Base-by-base conservation (phyloP, 1,140 invertebrate species). In the Aplysia californica region DNA sequence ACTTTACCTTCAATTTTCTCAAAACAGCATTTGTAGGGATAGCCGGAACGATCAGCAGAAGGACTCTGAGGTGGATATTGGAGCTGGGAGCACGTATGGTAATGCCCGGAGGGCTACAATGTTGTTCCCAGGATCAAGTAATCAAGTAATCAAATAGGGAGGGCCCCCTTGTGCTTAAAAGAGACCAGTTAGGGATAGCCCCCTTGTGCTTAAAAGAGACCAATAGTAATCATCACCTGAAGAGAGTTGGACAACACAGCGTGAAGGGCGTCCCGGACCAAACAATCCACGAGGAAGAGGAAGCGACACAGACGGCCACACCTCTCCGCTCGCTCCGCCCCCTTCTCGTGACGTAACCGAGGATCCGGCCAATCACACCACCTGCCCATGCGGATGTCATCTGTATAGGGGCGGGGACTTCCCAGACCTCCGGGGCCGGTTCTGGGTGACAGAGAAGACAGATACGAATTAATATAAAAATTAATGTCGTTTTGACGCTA, bases 341-440 rank as follows among this genome's bases (percentile, higher is more conserved):
- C 68, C 26, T 56, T 2, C 3, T 70, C 41, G 15, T 56, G 10
- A 20, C 10, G 15, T 33, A 21, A 26, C 21, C 4, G 1, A 4
- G 3, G 1, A 4, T 61, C 66, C 21, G 20, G 59, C 35, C 58
- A 21, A 18, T 1, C 44, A 33, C 38, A 20, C 70, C 70, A 72
- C 3, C 3, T 29, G 15, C 70, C 70, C 50, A 72, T 72, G 33
- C 39, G 38, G 3, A 39, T 10, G 55, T 72, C 70, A 56, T 71
- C 68, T 1, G 66, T 3, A 3, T 44, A 10, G n/a, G 44, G 10
- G 44, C 10, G 44, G n/a, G 44, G 44, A 50, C 44, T 50, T 10
- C 10, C 10, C 44, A 50, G 44, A 50, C 10, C n/a, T 50, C 10
- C n/a, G 10, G 10, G n/a, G n/a, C 44, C n/a, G 10, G 10, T 15